Percentiles rank a stretch among this genome's conserved stretches.
phyloP scores from a whole-genome alignment of 2,888 invertebrate species.

The Cryptosula pallasiana region DNA sequence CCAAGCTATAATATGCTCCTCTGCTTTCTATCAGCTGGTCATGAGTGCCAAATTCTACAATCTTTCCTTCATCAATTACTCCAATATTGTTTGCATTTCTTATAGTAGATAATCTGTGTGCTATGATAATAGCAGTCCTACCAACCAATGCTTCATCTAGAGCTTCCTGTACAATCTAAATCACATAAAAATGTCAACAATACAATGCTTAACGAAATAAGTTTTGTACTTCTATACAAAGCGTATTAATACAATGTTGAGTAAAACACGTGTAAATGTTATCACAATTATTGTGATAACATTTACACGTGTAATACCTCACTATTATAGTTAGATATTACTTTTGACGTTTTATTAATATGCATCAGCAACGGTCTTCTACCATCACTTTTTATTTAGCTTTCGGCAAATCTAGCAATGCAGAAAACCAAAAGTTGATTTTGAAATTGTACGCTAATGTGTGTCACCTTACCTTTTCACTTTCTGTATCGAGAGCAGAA shows the following conservation, averaged over 20 bases:
- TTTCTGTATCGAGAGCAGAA: conserved; percentile 52
- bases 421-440: too few relatives aligned
- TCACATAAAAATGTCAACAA: too few relatives aligned
- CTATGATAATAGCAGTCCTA: conserved; percentile 55
- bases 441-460: background rate
- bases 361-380: too few relatives aligned
- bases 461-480: conserved; percentile 41
- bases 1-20: conserved; percentile 42
- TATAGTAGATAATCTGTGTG: conserved; percentile 56
- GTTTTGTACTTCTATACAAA: background rate
- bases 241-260: background rate
- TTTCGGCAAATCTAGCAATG: too few relatives aligned
- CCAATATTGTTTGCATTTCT: conserved; percentile 53
- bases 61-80: conserved; percentile 40
- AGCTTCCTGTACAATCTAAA: conserved; percentile 49
- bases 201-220: too few relatives aligned
- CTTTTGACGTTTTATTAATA: too few relatives aligned
- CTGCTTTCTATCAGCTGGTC: conserved; percentile 39
- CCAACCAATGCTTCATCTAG: conserved; percentile 52
- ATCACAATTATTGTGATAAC: too few relatives aligned
- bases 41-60: conserved; percentile 45
- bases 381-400: too few relatives aligned
- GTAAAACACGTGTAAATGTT: too few relatives aligned
- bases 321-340: too few relatives aligned
- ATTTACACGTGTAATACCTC: too few relatives aligned